Evolutionary conservation across 2,888 invertebrate species (phyloP).

Genomic region (Tiphia femorata): DNA sequence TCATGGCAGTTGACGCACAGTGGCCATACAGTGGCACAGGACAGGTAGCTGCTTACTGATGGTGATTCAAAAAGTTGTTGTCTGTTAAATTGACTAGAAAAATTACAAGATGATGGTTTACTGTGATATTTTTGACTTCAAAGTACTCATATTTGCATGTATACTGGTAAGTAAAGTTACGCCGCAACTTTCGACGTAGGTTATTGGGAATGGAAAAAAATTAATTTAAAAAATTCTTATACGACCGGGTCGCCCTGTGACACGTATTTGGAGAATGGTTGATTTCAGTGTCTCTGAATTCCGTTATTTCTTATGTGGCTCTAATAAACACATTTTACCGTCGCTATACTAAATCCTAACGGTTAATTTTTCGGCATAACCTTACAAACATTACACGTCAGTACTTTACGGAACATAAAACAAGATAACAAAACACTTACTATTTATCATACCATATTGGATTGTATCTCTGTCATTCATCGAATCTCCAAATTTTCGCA

Average conservation of each 20-base stretch:
- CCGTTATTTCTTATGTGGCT: constrained; percentile 12
- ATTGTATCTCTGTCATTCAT: no score
- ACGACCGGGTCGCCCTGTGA: constrained; percentile 22
- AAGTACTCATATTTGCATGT: constrained; percentile 60
- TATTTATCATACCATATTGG: no score
- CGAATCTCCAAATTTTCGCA: no score
- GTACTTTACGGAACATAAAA: no score
- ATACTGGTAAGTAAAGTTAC: constrained; percentile 63
- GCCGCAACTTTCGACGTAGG: neutral
- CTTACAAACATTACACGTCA: no score
- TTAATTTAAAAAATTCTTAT: neutral
- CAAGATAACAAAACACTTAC: no score
- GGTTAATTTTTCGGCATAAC: no score
- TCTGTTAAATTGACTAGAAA: constrained; percentile 52
- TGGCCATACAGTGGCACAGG: no score
- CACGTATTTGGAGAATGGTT: no score
- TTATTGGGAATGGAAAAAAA: neutral
- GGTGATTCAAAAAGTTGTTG: constrained; percentile 50
- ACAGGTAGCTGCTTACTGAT: constrained; percentile 37
- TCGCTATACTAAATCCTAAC: no score
- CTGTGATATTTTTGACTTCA: constrained; percentile 56
- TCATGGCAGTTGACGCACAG: constrained; percentile 39
- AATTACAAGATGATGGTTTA: constrained; percentile 61
- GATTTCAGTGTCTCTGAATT: constrained; percentile 9
- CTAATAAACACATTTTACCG: no score